Conservation (phyloP, 1,140 invertebrate species). For the Eumeta japonica region DNA sequence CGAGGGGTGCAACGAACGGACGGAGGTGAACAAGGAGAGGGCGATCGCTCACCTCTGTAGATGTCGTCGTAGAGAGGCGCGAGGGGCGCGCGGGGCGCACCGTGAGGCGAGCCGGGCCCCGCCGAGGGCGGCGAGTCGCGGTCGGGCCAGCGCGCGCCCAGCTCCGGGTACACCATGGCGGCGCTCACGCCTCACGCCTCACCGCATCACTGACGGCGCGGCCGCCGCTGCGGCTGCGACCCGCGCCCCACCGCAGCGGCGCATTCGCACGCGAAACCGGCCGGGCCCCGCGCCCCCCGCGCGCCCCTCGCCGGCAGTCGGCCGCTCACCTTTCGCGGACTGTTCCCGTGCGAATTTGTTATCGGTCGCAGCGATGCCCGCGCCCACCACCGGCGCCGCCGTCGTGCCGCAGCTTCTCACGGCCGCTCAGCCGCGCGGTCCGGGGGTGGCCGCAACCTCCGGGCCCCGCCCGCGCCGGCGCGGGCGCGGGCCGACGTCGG, state of each 20-base stretch:
- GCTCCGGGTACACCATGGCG: conserved; percentile 49
- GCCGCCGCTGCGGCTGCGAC: too few relatives aligned
- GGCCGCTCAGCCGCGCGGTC: conserved; percentile 26
- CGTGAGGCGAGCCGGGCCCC: conserved; percentile 50
- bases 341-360: too few relatives aligned
- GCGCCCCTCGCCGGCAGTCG: too few relatives aligned
- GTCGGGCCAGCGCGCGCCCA: too few relatives aligned
- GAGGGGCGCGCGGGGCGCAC: conserved; percentile 46
- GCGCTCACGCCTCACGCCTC: too few relatives aligned
- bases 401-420: conserved; percentile 40
- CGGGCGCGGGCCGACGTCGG: conserved; percentile 6
- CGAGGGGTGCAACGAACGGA: conserved; percentile 37
- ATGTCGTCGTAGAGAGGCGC: conserved; percentile 55
- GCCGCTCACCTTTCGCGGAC: too few relatives aligned
- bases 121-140: too few relatives aligned
- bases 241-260: too few relatives aligned
- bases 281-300: too few relatives aligned
- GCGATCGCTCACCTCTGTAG: conserved; percentile 50
- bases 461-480: conserved; percentile 12
- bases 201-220: too few relatives aligned
- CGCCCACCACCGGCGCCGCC: conserved; percentile 16
- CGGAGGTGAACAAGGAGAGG: conserved; percentile 21
- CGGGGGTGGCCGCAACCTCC: too few relatives aligned
- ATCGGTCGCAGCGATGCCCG: conserved; percentile 31
- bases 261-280: too few relatives aligned